Conservation (phyloP, 2,797 vertebrate species). For the Arnoldichthys spilopterus region DNA sequence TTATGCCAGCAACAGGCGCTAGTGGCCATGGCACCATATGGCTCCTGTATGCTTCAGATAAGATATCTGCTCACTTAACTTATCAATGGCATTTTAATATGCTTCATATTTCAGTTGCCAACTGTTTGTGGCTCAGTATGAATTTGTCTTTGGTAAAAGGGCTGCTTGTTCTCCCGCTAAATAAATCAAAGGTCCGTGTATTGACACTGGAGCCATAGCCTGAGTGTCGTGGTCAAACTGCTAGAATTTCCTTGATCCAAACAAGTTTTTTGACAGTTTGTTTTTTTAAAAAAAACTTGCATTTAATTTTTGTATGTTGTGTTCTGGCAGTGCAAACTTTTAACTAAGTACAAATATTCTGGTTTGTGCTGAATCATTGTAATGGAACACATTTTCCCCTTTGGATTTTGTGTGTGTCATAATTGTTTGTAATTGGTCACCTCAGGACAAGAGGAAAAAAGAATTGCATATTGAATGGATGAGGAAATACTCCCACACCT, state of each 20-base stretch:
- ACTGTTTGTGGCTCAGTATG: conserved; percentile 52
- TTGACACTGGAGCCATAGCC: too few species aligned
- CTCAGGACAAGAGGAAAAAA: neutral
- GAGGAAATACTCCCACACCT: neutral
- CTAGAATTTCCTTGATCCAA: too few species aligned
- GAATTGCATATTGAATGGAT: neutral
- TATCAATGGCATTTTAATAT: conserved; percentile 83
- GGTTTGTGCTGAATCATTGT: neutral
- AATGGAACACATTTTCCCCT: neutral
- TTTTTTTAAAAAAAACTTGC: too few species aligned
- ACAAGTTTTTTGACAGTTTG: too few species aligned
- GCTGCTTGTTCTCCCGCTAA: conserved; percentile 1
- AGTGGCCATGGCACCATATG: conserved; percentile 82
- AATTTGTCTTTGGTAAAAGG: conserved; percentile 20
- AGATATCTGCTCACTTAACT: conserved; percentile 83
- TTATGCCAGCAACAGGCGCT: conserved; percentile 83
- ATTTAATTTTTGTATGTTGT: too few species aligned
- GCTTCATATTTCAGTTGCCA: conserved; percentile 79
- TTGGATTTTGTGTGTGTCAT: neutral
- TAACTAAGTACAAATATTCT: neutral
- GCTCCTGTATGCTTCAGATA: conserved; percentile 83
- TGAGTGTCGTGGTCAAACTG: too few species aligned
- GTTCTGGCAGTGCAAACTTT: neutral
- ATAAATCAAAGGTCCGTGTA: neutral
- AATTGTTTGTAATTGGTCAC: neutral